Conservation (phyloP, 2,888 invertebrate genomes). For the Malthinus seriepunctatus region DNA sequence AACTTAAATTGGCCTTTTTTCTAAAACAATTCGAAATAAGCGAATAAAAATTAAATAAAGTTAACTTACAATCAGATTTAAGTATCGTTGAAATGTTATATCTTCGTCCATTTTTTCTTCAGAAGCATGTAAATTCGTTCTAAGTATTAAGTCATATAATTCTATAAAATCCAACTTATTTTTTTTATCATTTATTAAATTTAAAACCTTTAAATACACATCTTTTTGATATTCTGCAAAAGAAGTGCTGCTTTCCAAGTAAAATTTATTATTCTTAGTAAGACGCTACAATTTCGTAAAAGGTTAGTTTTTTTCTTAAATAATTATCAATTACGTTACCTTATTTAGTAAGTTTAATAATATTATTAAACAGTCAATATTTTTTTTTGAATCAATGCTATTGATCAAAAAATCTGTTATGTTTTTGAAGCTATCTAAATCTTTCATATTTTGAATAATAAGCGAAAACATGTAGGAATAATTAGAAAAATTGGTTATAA, state of each 20-base stretch:
- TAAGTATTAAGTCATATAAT: constrained; percentile 29
- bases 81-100: constrained; percentile 18
- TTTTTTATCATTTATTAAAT: constrained; percentile 6
- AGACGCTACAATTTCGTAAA: constrained; percentile 32
- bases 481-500: background rate
- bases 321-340: background rate
- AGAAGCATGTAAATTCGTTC: constrained; percentile 25
- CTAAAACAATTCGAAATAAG: background rate
- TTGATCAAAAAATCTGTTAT: background rate
- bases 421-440: background rate
- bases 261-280: constrained; percentile 40
- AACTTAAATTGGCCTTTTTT: background rate
- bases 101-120: constrained; percentile 15
- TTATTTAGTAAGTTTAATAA: background rate
- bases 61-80: constrained; percentile 30
- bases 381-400: background rate
- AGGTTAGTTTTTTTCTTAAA: background rate
- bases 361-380: background rate
- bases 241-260: constrained; percentile 35
- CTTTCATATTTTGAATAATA: background rate
- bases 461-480: background rate
- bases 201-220: constrained; percentile 8
- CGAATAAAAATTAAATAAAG: background rate
- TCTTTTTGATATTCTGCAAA: constrained; percentile 18
- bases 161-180: constrained; percentile 12